Evolutionary conservation across 2,113 vertebrate genomes (phyloP).

Genomic region (Perca flavescens): DNA sequence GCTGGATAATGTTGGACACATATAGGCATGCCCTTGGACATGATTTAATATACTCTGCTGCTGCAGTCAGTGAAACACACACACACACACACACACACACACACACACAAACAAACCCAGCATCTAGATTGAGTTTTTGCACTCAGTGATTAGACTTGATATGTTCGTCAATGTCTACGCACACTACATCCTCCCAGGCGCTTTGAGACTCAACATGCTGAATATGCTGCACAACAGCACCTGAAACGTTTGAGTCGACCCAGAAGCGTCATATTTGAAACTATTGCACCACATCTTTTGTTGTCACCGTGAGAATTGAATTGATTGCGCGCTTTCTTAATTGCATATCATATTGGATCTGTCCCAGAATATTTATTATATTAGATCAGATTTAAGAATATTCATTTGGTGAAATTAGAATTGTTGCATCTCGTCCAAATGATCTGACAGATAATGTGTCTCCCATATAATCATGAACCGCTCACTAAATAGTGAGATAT

Average conservation of each 20-base stretch:
- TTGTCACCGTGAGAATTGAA: constrained; percentile 2
- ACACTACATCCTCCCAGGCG: constrained; percentile 34
- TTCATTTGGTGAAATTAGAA: not conserved
- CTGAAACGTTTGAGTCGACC: constrained; percentile 46
- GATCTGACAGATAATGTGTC: not conserved
- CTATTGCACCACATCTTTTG: not conserved
- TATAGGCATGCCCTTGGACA: constrained; percentile 45
- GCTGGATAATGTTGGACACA: constrained; percentile 37
- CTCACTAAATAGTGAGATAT: not conserved
- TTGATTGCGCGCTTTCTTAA: not conserved
- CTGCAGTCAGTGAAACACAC: constrained; percentile 34
- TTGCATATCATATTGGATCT: not conserved
- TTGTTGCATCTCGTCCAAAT: constrained; percentile 3
- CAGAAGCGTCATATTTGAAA: constrained; percentile 18
- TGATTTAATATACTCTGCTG: constrained; percentile 39
- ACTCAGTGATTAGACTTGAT: constrained; percentile 68
- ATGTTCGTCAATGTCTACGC: constrained; percentile 63
- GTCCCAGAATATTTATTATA: not conserved
- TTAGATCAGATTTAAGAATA: not conserved
- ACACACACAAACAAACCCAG: constrained; percentile 3
- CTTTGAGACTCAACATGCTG: constrained; percentile 49
- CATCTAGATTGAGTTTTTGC: constrained; percentile 64
- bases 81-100: constrained; percentile 20
- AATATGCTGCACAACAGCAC: constrained; percentile 53
- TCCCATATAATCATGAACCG: not conserved